Base-by-base conservation (phyloP, 1,140 invertebrate genomes). In the Cephus cinctus region DNA sequence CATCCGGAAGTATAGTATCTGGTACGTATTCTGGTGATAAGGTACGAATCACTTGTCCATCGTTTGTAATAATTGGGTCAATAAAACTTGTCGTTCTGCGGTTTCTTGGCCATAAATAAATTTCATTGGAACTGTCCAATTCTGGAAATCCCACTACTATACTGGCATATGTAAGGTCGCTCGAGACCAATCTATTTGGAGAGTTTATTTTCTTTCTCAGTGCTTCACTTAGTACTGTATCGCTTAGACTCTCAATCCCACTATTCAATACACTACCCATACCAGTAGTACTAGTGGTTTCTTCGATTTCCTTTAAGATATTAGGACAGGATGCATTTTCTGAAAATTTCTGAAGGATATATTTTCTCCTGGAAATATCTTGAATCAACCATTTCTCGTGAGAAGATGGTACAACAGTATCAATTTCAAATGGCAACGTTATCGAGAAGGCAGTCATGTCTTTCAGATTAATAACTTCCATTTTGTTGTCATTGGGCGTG, bases 101-200 rank as follows among this genome's bases (percentile, higher is more conserved):
- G 12, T 55, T 51, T 43, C 71, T 64, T 9, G 64, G 68, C 65
- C 69, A 71, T 25, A 50, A 36, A 41, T 69, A 58, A 14, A 74
- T 16, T 36, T 74, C 64, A 16, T 59, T 70, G 11, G 52, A 55
- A 15, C 68, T 67, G 5, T 76, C 67, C 19, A 80, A 56, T 35
- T 83, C 81, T 5, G 82, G 82, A 56, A 83, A 83, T 20, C 82
- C 82, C 5, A 79, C 61, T 20, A 72, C 58, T 5, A 84, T 50
- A 14, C 65, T 69, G 16, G 78, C 81, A 55, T 78, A 81, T 0
- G 65, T 64, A 22, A 69, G 57, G 27, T 70, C 59, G 8, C 71
- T 71, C 1, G 67, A 59, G 4, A 81, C 30, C 4, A 83, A 22
- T 57, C 81, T 66, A 50, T 81, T 83, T 0, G 81, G 76, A 16